These are phyloP conservation scores for Euzophera pinguis DNA, from an alignment of 2,888 invertebrate species.

Conservation along the genomic window DNA sequence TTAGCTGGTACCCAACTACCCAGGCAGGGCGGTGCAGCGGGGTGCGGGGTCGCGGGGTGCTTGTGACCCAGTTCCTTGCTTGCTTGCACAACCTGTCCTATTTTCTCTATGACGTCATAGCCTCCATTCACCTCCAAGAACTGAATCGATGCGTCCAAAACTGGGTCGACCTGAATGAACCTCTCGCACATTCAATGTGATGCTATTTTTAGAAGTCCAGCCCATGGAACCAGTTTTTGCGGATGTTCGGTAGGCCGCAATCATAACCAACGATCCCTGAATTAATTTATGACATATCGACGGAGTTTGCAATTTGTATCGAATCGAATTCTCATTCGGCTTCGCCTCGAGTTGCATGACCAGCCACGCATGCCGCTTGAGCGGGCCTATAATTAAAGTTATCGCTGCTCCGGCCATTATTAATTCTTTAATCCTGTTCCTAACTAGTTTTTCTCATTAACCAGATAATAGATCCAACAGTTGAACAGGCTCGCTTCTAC, in stretches of 20 bases:
- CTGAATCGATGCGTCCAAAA: conserved; percentile 69
- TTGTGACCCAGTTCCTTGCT: conserved; percentile 56
- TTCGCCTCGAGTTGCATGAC: neutral
- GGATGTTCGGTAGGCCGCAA: conserved; percentile 43
- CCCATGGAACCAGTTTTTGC: conserved; percentile 47
- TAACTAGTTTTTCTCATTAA: neutral
- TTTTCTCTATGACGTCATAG: conserved; percentile 70
- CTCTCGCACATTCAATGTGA: conserved; percentile 58
- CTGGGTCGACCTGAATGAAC: conserved; percentile 71
- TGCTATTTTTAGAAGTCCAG: conserved; percentile 61
- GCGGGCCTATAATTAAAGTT: conserved; percentile 7
- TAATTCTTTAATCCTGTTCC: conserved; percentile 6
- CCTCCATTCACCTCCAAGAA: conserved; percentile 65
- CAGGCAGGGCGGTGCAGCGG: conserved; percentile 29
- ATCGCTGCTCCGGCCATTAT: conserved; percentile 16
- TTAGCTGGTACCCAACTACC: conserved; percentile 19
- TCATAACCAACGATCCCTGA: conserved; percentile 31
- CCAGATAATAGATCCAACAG: neutral
- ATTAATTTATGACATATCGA: conserved; percentile 35
- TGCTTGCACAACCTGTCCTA: conserved; percentile 66
- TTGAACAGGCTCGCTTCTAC: neutral
- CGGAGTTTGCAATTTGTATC: conserved; percentile 25
- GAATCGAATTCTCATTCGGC: conserved; percentile 24
- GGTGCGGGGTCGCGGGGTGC: conserved; percentile 38
- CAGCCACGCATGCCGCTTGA: neutral